A percentile compares a stretch with the other conserved stretches of the same genome.
Conservation (phyloP, 2,888 invertebrate species). For the Brenthis ino region DNA sequence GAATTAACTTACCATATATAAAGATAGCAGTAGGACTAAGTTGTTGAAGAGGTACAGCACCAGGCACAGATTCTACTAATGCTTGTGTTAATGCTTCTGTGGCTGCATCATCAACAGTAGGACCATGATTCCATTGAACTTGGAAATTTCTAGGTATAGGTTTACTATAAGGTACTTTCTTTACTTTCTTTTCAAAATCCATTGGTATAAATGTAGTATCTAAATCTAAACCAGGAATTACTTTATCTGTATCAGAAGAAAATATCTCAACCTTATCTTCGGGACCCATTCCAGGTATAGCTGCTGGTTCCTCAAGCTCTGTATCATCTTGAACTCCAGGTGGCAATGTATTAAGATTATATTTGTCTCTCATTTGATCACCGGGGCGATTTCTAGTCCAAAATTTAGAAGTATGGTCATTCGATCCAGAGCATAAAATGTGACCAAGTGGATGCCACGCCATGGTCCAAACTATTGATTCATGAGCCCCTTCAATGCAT, state of each 20-base stretch:
- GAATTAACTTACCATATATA: constrained; percentile 91
- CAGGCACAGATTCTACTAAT: constrained; percentile 88
- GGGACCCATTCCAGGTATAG: constrained; percentile 99
- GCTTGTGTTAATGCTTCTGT: constrained; percentile 87
- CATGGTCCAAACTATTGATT: constrained; percentile 99
- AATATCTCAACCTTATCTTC: constrained; percentile 94
- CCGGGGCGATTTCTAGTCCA: constrained; percentile 99
- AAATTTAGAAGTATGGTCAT: constrained; percentile 99
- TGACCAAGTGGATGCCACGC: constrained; percentile 99
- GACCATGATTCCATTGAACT: constrained; percentile 96
- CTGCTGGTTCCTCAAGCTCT: constrained; percentile 87
- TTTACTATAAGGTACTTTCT: constrained; percentile 96
- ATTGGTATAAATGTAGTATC: constrained; percentile 85
- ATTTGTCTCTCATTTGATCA: constrained; percentile 98
- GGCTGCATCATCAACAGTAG: constrained; percentile 77
- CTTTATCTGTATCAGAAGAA: constrained; percentile 82
- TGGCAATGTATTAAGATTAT: constrained; percentile 95
- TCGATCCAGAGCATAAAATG: constrained; percentile 99
- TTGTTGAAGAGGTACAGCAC: constrained; percentile 89
- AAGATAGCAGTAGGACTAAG: constrained; percentile 91
- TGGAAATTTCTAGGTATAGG: constrained; percentile 98
- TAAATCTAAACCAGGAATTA: constrained; percentile 94
- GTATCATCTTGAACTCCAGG: constrained; percentile 85
- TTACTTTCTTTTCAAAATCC: constrained; percentile 88
- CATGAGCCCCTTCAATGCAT: constrained; percentile 98